Evolutionary conservation across 2,888 invertebrate species (phyloP), one percentile per base, ranked within the genome.

Genomic region (Apodemia zela): DNA sequence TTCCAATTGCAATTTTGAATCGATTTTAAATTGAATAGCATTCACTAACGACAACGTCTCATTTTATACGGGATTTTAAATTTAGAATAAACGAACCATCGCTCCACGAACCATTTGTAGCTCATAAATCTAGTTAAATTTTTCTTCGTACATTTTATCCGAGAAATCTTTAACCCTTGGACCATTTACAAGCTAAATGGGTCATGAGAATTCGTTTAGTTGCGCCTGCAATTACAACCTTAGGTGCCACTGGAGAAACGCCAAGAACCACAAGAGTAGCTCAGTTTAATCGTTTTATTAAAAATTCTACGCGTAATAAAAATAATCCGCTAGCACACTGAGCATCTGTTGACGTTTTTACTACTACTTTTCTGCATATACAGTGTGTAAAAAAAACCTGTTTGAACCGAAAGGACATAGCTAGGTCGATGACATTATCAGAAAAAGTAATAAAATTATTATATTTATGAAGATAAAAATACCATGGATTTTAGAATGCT

Each of bases 191-290:
- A n/a, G 63, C 65, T 61, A 61, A 67, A 65, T 64, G 68, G 68
- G 59, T 63, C 57, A 64, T 61, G 62, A 54, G 59, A 68, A 68
- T 67, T 64, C 66, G 62, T 66, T 70, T 65, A 65, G 65, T 65
- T 63, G 64, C 45, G 58, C 63, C 61, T 65, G 63, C 67, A 68
- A 69, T 69, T 67, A 70, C 66, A 66, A 69, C 69, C 65, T 65
- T 63, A 69, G 68, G 70, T 69, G 69, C 60, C 47, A 68, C 61
- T 69, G 70, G 70, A 67, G 61, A 18, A 25, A 38, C 49, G 68
- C 70, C 70, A 70, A 67, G 51, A 64, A 61, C 58, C 59, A 45
- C 61, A 58, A 63, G 57, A 63, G 58, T 35, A 54, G 18, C 11
- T 25, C 25, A 18, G 25, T 25, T 54, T 15, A 21, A 54, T 25